Evolutionary conservation across 2,888 invertebrate genomes (phyloP).

Genomic region (Eurois occulta): DNA sequence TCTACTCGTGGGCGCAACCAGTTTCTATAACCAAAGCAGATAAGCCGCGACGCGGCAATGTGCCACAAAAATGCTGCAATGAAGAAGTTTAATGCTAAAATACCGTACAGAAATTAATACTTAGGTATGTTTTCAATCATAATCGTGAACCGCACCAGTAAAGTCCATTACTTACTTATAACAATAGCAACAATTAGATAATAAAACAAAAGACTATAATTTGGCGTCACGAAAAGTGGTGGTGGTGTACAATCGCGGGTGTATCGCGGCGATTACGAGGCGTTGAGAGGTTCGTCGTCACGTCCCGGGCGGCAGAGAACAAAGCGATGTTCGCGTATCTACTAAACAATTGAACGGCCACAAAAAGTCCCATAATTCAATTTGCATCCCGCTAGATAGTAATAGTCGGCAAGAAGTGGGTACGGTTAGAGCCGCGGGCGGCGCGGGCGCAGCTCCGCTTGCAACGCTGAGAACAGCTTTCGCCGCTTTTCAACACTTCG

Average conservation of each 20-base stretch:
- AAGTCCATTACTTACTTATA: conserved; percentile 80
- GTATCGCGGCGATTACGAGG: conserved; percentile 81
- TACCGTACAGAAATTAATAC: conserved; percentile 48
- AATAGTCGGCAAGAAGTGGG: conserved; percentile 83
- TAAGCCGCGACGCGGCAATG: not conserved
- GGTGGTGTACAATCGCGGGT: conserved; percentile 83
- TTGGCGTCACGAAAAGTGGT: conserved; percentile 85
- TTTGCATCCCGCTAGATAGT: conserved; percentile 90
- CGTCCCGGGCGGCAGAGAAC: conserved; percentile 87
- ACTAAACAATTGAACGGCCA: conserved; percentile 87
- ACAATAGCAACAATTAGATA: conserved; percentile 89
- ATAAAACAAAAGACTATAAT: conserved; percentile 89
- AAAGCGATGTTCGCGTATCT: conserved; percentile 79
- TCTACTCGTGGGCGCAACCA: conserved; percentile 27
- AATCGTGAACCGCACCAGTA: conserved; percentile 73
- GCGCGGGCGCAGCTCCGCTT: conserved; percentile 78
- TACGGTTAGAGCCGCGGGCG: conserved; percentile 85
- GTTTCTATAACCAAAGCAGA: conserved; percentile 27
- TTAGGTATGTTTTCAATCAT: conserved; percentile 66
- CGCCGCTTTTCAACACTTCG: conserved; percentile 89
- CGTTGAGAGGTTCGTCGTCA: conserved; percentile 87
- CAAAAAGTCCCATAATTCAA: conserved; percentile 90
- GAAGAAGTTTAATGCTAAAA: conserved; percentile 34
- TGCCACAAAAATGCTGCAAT: conserved; percentile 12
- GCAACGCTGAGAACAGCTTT: conserved; percentile 86